Evolutionary conservation across 2,888 invertebrate genomes (phyloP), one percentile per base, ranked within the genome.

Genomic region (Eucriotettix oculatus): DNA sequence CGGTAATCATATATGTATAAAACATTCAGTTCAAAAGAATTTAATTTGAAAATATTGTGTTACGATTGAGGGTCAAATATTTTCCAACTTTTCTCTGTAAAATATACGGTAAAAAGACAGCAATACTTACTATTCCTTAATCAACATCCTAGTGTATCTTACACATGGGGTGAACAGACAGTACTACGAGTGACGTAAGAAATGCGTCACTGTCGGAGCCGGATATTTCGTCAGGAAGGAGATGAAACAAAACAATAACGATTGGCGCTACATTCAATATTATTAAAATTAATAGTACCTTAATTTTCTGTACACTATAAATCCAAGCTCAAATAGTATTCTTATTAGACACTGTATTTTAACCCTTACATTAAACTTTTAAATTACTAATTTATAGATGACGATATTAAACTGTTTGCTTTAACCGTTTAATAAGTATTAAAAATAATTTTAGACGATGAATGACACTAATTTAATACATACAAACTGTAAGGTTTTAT

Each of bases 81-180:
- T 29, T 43, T 42, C 1, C 9, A 9, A n/a, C 57, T 16, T 14
- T 16, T 16, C 1, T 16, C 14, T 42, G n/a, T 43, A 42, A 42
- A n/a, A 29, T 29, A 29, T 11, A 56, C 9, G 48, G 10, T 16
- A 10, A 10, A 60, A n/a, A 42, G 5, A 17, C 57, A 43, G 60
- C 40, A 58, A 58, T 77, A 83, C 83, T 83, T 73, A 83, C 83
- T 77, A 84, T 80, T 83, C 83, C 78, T 83, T 83, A 75, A 84
- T 84, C 76, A 83, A 78, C 83, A 83, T 83, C 72, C 74, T 80
- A 64, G 62, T 64, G 67, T 65, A 64, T 66, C 66, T 48, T 68
- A 67, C 68, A 70, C 71, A 71, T 71, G 71, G 63, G 64, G 61
- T 60, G 64, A 60, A 60, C 56, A 59, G 64, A 63, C 64, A 58